phyloP scores from a whole-genome alignment of 2,113 vertebrate genomes.

The Phodopus roborovskii region DNA sequence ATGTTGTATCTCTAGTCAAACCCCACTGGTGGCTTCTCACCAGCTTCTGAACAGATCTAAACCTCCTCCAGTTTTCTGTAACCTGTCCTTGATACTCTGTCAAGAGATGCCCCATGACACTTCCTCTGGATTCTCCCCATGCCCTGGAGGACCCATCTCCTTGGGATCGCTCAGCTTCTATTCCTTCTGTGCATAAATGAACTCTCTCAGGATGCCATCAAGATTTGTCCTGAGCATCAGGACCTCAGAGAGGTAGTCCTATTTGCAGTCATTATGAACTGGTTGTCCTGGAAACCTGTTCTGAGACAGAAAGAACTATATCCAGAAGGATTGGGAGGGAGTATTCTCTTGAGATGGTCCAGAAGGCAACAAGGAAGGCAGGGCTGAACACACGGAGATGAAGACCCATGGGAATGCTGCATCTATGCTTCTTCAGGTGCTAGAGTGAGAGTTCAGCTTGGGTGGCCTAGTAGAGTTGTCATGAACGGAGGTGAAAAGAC shows the following conservation, averaged over 20 bases:
- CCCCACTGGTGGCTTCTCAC: neutral
- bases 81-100: no score
- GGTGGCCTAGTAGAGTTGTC: neutral
- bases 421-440: neutral
- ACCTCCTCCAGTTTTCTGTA: neutral
- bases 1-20: neutral
- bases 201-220: neutral
- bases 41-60: neutral
- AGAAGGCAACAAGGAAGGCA: neutral
- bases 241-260: neutral
- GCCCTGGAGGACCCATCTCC: neutral
- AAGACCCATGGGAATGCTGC: neutral
- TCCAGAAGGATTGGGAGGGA: neutral
- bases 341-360: neutral
- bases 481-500: neutral
- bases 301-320: neutral
- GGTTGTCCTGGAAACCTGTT: neutral
- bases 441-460: neutral
- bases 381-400: neutral
- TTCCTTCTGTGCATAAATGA: neutral
- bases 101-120: accelerated
- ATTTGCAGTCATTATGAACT: neutral
- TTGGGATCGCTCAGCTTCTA: neutral
- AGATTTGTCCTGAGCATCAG: neutral
- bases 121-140: neutral